A percentile compares a stretch with the other conserved stretches of the same genome.
These are phyloP conservation scores for Potamilus streckersoni DNA, from an alignment of 1,140 invertebrate species.

Conservation along the genomic window DNA sequence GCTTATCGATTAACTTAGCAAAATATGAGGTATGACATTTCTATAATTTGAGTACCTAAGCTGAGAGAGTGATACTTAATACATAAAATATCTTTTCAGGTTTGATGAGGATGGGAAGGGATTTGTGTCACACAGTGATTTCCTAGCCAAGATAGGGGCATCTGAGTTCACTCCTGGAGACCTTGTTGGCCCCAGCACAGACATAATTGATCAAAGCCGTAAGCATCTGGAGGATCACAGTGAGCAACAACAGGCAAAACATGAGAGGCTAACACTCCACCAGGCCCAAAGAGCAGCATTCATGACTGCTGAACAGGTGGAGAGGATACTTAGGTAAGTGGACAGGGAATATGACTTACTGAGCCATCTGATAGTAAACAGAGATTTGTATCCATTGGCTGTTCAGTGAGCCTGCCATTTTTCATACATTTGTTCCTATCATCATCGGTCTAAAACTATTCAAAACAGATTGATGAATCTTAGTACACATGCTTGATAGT, in stretches of 20 bases:
- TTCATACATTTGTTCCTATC: too few relatives aligned
- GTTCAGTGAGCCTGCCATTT: too few relatives aligned
- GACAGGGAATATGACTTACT: neutral
- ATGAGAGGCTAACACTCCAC: constrained; percentile 59
- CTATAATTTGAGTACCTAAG: too few relatives aligned
- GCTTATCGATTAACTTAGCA: too few relatives aligned
- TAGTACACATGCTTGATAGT: too few relatives aligned
- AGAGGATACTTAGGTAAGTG: constrained; percentile 54
- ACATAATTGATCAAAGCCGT: constrained; percentile 58
- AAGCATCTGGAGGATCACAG: constrained; percentile 53
- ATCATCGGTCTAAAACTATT: too few relatives aligned
- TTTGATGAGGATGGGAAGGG: constrained; percentile 55
- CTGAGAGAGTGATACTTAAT: too few relatives aligned
- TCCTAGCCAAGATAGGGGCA: constrained; percentile 55
- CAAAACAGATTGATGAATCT: too few relatives aligned
- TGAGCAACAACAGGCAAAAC: constrained; percentile 49
- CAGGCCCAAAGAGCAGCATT: constrained; percentile 51
- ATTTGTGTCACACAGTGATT: constrained; percentile 55
- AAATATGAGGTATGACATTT: too few relatives aligned
- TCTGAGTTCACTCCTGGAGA: constrained; percentile 58
- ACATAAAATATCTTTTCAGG: constrained; percentile 29
- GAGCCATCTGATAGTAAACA: too few relatives aligned
- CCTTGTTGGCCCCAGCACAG: constrained; percentile 46
- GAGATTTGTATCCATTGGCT: too few relatives aligned
- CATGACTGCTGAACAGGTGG: constrained; percentile 56